Evolutionary conservation across 92 coral and sea anemone species (phyloP), one percentile per base, ranked within the genome.

Genomic region (Phenganax subtilis): DNA sequence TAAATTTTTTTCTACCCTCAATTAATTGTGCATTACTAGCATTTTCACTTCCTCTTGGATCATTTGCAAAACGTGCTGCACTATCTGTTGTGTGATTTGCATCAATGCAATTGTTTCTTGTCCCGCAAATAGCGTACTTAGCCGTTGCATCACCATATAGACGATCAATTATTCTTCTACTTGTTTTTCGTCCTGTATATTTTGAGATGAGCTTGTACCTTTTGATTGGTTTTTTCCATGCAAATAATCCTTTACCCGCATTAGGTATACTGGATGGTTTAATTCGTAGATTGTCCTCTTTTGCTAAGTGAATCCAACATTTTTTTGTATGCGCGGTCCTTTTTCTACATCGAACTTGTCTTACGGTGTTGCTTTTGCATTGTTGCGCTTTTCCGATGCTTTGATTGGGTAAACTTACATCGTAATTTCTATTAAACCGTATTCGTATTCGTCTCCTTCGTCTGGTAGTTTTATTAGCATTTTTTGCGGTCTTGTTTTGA

Each of bases 221-320:
- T 73, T 47, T 29, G 20, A 47, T 73, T 55, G 54, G 54, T 73
- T 73, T 73, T 73, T 73, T 73, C 78, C 78, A 73, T 30, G 78
- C 55, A 57, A 73, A 73, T 73, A 73, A 73, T 30, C 78, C 78
- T 47, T 73, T 73, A 47, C 78, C 78, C 30, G 78, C 78, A 3
- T 58, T 58, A 31, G 25, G 52, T 30, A 73, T 29, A 29, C 55
- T 51, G 30, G 54, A 25, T 31, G 54, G 30, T 73, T 55, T 73
- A 73, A 51, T 29, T 57, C 30, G 57, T 20, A 20, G 25, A 20
- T 20, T 20, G 25, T 20, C 57, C 55, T 73, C 51, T 73, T 29
- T 73, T 73, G 25, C 57, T 29, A 30, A 51, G 51, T 73, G 54
- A 30, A 58, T 58, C 54, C 55, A 25, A 73, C 78, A 58, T 58